Evolutionary conservation across 2,797 vertebrate genomes (phyloP), one percentile per base, ranked within the genome.

Genomic region (Psittacula derbiana): DNA sequence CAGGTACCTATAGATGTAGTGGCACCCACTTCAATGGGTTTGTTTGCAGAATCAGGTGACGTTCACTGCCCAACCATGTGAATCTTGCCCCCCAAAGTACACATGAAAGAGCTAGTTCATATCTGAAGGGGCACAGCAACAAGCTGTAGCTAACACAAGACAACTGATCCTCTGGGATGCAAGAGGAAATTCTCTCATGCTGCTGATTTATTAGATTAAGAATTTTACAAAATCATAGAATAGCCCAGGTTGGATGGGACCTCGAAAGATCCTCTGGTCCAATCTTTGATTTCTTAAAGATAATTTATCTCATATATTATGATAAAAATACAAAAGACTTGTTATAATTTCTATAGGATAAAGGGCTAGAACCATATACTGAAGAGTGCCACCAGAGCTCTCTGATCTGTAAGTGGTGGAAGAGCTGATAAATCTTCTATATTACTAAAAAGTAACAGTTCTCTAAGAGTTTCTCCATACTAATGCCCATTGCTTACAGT

Each of bases 201-300:
- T 71, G 11, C 16, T 19, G 11, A 24, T 12, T 58, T 4, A 18
- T 53, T 52, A 75, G 20, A 53, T 53, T 44, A 25, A 62, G 46
- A 73, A 88, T 62, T 73, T 75, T 10, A 50, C 16, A 33, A 38
- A 73, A 31, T 33, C 6, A 17, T 12, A 28, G 13, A 46, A 64
- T 33, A 70, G 7, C 11, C 36, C 65, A 1, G 6, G 5, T 62
- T 70, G 31, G 61, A 81, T 52, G 10, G 4, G 12, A 65, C 6
- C 7, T 50, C 5, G 0, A 53, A 82, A 53, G 17, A 14, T 13
- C 44, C 53, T 8, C 46, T 6, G 1, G 5, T 40, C 11, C 21
- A 62, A 38, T 1, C 7, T 76, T 40, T 47, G 11, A 25, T 73
- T 80, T 46, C 14, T 83, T 43, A 61, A 41, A 83, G 33, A 24